Base-by-base conservation (phyloP, 2,113 vertebrate genomes). In the Forbesichthys agassizii region DNA sequence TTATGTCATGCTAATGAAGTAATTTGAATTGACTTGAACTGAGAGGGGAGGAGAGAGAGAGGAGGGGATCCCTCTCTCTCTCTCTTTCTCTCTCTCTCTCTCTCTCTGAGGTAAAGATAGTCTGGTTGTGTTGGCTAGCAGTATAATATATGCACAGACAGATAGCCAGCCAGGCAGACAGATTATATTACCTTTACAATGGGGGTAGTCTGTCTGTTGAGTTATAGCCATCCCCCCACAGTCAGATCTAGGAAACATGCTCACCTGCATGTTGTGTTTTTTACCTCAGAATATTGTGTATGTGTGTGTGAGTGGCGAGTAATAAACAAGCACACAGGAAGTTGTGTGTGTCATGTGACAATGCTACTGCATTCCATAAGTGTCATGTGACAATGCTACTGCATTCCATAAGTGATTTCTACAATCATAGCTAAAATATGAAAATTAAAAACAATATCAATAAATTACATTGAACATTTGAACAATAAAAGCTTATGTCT, bases 331-430 rank as follows among this genome's bases (percentile, higher is more conserved):
- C 27, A 27, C 27, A 27, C 27, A 27, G 27, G 1, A 27, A 27
- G 27, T 27, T 33, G 47, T 46, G 53, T 42, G 55, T 59, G 13
- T 67, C 27, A 71, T 7, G 55, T 79, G 42, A 33, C 16, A n/a
- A 27, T 69, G 86, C 68, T 83, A 75, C 84, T 87, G 86, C 5
- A 14, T 87, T n/a, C n/a, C n/a, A n/a, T n/a, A n/a, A n/a, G 55
- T 59, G 13, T 67, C 27, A 71, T 7, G 55, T 79, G 42, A 33
- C 16, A n/a, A 27, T 69, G 86, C 68, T 83, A 75, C 84, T 87
- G 86, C 5, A 14, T 87, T 80, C 80, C 58, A 85, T 88, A 84
- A 84, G 82, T 27, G 20, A 27, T 27, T 27, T 27, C 27, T 27
- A 27, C 27, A 27, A 27, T 27, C 27, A 27, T 27, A 27, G 27